These are phyloP conservation scores for Dione juno DNA, from an alignment of 2,888 invertebrate genomes.

Conservation along the genomic window DNA sequence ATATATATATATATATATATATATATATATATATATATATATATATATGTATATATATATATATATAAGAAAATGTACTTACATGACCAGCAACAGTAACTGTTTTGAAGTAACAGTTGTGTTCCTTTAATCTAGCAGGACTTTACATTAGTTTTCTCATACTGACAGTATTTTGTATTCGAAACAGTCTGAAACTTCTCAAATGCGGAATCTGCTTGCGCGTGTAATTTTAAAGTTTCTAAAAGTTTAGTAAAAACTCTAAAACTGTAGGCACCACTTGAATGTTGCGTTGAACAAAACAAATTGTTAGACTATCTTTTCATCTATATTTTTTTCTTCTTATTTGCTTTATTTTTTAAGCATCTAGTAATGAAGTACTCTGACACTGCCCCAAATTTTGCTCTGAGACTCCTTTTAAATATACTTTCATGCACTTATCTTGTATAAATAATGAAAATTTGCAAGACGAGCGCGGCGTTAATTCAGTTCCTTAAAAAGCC, in stretches of 20 bases:
- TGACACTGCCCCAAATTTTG: no score
- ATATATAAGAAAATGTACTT: no score
- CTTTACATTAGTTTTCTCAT: slow-evolving; percentile 17
- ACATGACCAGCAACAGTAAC: no score
- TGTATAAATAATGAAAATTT: no score
- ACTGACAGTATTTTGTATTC: slow-evolving; percentile 36
- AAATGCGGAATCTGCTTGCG: slow-evolving; percentile 42
- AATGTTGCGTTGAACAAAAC: slow-evolving; percentile 5
- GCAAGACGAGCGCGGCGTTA: background rate
- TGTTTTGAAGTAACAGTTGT: slow-evolving; percentile 20
- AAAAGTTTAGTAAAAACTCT: slow-evolving; percentile 27
- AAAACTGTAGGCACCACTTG: background rate
- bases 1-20: no score
- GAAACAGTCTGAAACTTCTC: slow-evolving; percentile 35
- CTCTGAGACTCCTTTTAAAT: no score
- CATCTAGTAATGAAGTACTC: no score
- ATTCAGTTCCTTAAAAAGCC: no score
- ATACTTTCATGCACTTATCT: no score
- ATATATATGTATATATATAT: no score
- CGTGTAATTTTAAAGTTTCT: slow-evolving; percentile 41
- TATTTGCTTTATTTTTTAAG: background rate
- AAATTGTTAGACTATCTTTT: background rate
- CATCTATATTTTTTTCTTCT: background rate
- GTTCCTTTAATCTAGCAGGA: slow-evolving; percentile 16
- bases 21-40: no score